phyloP scores from a whole-genome alignment of 2,113 vertebrate genomes.

The Mesocricetus auratus region DNA sequence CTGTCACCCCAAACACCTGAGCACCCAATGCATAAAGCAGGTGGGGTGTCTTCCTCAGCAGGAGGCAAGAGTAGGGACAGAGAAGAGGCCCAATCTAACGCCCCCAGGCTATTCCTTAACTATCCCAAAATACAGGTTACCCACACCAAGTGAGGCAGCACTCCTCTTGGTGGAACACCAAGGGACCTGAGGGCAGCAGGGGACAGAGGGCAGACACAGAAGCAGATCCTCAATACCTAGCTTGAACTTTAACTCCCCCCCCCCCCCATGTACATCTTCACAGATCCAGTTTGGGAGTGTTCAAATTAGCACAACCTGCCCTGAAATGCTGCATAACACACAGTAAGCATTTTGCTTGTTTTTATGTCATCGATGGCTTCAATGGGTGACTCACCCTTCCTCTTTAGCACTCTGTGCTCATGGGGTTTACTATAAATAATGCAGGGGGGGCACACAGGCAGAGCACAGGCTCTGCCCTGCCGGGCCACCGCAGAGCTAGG shows the following conservation, averaged over 20 bases:
- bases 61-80: neutral
- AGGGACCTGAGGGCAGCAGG: neutral
- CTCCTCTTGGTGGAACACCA: neutral
- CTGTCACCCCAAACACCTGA: neutral
- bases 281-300: neutral
- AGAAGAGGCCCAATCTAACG: neutral
- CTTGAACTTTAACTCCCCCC: constrained; percentile 60
- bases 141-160: neutral
- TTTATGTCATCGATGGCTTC: constrained; percentile 85
- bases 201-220: neutral
- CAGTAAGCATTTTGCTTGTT: constrained; percentile 85
- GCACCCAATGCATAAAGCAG: neutral
- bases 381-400: constrained; percentile 87
- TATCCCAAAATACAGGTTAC: neutral
- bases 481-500: neutral
- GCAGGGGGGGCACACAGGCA: neutral
- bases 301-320: constrained; percentile 85
- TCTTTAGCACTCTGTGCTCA: constrained; percentile 83
- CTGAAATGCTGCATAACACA: constrained; percentile 80
- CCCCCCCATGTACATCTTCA: constrained; percentile 39
- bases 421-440: constrained; percentile 88
- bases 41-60: neutral
- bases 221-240: constrained; percentile 26
- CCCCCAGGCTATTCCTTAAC: neutral
- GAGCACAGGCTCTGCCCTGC: neutral